Conservation (phyloP, 2,888 invertebrate genomes). For the Terebella lapidaria region DNA sequence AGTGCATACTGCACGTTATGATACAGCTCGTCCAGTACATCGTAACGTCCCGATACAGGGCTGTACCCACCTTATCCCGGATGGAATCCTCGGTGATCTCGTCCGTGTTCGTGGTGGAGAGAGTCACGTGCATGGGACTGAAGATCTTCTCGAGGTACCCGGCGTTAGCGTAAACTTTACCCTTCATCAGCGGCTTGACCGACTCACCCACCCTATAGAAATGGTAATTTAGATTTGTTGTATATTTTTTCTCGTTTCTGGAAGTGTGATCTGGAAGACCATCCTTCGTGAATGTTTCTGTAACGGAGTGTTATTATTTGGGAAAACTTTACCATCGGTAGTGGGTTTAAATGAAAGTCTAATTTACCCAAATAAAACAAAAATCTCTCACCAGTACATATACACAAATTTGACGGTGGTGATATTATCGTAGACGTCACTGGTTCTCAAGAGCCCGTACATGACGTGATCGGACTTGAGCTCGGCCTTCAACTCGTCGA, state of each 20-base stretch:
- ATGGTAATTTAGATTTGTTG: too few species aligned
- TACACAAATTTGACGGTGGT: slow-evolving; percentile 50
- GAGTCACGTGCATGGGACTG: slow-evolving; percentile 42
- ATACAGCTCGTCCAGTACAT: too few species aligned
- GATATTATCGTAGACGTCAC: slow-evolving; percentile 43
- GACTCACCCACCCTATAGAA: slow-evolving; percentile 41
- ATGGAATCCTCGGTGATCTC: slow-evolving; percentile 40
- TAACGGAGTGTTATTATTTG: too few species aligned
- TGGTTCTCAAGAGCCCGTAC: slow-evolving; percentile 43
- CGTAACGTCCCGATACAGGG: too few species aligned
- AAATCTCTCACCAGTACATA: slow-evolving; percentile 41
- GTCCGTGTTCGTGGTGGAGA: slow-evolving; percentile 36
- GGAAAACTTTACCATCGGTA: too few species aligned
- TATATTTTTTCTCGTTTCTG: too few species aligned
- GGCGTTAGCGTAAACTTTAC: slow-evolving; percentile 47
- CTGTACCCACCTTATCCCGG: slow-evolving; percentile 49
- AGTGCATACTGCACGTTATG: too few species aligned
- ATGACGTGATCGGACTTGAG: slow-evolving; percentile 36
- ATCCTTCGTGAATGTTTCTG: too few species aligned
- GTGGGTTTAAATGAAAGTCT: background rate
- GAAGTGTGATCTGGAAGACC: too few species aligned
- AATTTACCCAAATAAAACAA: background rate
- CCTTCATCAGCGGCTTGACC: slow-evolving; percentile 47
- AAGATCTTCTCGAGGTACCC: slow-evolving; percentile 41
- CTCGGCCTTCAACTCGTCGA: slow-evolving; percentile 31